A percentile compares a stretch with the other conserved stretches of the same genome.
phyloP scores from a whole-genome alignment of 2,888 invertebrate genomes.

The Cephalotes varians region DNA sequence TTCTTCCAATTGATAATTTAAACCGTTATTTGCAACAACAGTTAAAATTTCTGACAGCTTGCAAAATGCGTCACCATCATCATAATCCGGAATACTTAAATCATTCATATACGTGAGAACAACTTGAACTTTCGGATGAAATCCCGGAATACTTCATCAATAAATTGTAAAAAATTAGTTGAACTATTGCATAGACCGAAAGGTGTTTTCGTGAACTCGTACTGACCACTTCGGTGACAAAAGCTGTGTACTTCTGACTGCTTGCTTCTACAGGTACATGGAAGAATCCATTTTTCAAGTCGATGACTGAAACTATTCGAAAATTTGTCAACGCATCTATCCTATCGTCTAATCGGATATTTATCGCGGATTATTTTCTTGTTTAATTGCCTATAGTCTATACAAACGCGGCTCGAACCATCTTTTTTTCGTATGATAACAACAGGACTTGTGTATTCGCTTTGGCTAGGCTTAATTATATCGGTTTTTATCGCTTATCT shows the following conservation, averaged over 20 bases:
- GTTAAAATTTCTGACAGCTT: not conserved
- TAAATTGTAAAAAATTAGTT: slow-evolving; percentile 55
- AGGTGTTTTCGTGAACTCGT: slow-evolving; percentile 59
- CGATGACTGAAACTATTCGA: slow-evolving; percentile 25
- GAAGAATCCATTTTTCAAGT: slow-evolving; percentile 47
- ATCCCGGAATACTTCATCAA: slow-evolving; percentile 59
- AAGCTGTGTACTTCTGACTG: slow-evolving; percentile 40
- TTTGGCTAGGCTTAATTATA: slow-evolving; percentile 29
- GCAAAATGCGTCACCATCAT: not conserved
- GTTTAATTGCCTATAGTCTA: slow-evolving; percentile 57
- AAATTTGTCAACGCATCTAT: slow-evolving; percentile 43
- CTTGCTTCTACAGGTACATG: slow-evolving; percentile 34
- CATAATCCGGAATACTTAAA: not conserved
- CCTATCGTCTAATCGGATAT: slow-evolving; percentile 52
- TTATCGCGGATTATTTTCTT: slow-evolving; percentile 47
- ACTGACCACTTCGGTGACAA: slow-evolving; percentile 49
- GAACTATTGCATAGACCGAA: slow-evolving; percentile 61
- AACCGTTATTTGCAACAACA: not conserved
- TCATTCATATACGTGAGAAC: slow-evolving; percentile 32
- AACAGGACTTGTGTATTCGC: slow-evolving; percentile 54
- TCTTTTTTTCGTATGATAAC: slow-evolving; percentile 55
- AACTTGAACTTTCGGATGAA: not conserved
- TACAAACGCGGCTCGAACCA: slow-evolving; percentile 32
- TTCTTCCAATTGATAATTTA: slow-evolving; percentile 34
- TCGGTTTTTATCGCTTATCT: slow-evolving; percentile 67